A percentile compares a stretch with the other conserved stretches of the same genome.
Evolutionary conservation across 2,113 vertebrate genomes (phyloP).

Genomic region (Lepisosteus osseus): DNA sequence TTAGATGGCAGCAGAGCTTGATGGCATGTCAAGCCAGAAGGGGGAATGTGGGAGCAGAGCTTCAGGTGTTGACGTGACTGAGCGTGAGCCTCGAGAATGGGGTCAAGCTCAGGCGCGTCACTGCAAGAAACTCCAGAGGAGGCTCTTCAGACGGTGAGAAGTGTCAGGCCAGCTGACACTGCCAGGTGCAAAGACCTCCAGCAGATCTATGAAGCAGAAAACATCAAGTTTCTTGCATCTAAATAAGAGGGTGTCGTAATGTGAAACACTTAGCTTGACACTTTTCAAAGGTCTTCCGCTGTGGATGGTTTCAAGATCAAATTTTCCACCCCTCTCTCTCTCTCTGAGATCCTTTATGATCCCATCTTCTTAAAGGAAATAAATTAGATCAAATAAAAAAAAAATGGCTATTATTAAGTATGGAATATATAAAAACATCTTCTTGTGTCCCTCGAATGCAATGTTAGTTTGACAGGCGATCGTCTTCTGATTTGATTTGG

Average conservation of each 20-base stretch:
- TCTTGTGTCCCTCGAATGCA: not conserved
- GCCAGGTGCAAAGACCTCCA: not conserved
- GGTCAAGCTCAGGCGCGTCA: constrained; percentile 34
- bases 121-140: constrained; percentile 26
- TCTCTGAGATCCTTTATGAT: not conserved
- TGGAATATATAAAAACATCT: not conserved
- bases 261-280: too few relatives aligned
- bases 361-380: too few relatives aligned
- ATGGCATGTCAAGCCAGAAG: not conserved
- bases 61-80: constrained; percentile 17
- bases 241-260: too few relatives aligned
- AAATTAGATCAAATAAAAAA: not conserved
- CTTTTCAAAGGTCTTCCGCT: not conserved
- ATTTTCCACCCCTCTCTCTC: not conserved
- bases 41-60: not conserved
- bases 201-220: not conserved
- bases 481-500: not conserved
- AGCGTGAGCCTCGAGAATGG: constrained; percentile 20
- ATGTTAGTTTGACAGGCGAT: not conserved
- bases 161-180: constrained; percentile 22
- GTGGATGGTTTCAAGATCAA: not conserved
- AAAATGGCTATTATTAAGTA: not conserved
- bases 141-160: constrained; percentile 18
- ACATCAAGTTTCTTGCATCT: too few relatives aligned
- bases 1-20: not conserved